phyloP scores from a whole-genome alignment of 2,888 invertebrate species.

The Mycogona germanica region DNA sequence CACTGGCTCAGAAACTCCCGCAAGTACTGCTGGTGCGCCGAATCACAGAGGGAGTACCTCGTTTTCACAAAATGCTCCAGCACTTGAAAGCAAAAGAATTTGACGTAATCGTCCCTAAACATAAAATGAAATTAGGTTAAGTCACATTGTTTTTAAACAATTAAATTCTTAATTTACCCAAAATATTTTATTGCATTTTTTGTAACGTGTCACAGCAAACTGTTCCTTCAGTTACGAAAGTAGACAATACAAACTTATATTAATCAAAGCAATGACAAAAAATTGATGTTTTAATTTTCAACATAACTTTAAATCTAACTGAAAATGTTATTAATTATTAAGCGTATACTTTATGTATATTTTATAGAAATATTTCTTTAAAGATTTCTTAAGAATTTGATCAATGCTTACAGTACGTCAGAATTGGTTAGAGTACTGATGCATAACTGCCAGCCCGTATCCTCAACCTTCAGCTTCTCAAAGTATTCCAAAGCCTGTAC shows the following conservation, averaged over 20 bases:
- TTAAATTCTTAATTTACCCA: too few species aligned
- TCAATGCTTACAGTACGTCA: too few species aligned
- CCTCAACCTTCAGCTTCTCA: slow-evolving; percentile 37
- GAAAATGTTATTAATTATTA: too few species aligned
- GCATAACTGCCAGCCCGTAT: slow-evolving; percentile 39
- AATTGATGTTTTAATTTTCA: not conserved
- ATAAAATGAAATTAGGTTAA: slow-evolving; percentile 13
- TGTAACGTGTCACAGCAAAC: too few species aligned
- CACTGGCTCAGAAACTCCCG: slow-evolving; percentile 34
- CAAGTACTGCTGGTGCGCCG: slow-evolving; percentile 31
- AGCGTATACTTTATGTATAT: too few species aligned
- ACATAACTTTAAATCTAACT: not conserved
- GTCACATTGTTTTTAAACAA: not conserved
- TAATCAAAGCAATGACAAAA: not conserved
- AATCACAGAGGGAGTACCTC: slow-evolving; percentile 28
- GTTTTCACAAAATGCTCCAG: slow-evolving; percentile 38
- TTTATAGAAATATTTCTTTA: too few species aligned
- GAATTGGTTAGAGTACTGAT: slow-evolving; percentile 32
- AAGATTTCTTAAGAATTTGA: too few species aligned
- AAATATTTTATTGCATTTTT: too few species aligned
- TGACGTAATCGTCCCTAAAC: slow-evolving; percentile 36
- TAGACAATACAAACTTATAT: not conserved
- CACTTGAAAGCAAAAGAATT: slow-evolving; percentile 41
- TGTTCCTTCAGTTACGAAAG: too few species aligned
- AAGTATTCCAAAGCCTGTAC: slow-evolving; percentile 37